phyloP scores from a whole-genome alignment of 37 sponge, comb jelly and placozoan genomes.

The Hormiphora californensis region DNA sequence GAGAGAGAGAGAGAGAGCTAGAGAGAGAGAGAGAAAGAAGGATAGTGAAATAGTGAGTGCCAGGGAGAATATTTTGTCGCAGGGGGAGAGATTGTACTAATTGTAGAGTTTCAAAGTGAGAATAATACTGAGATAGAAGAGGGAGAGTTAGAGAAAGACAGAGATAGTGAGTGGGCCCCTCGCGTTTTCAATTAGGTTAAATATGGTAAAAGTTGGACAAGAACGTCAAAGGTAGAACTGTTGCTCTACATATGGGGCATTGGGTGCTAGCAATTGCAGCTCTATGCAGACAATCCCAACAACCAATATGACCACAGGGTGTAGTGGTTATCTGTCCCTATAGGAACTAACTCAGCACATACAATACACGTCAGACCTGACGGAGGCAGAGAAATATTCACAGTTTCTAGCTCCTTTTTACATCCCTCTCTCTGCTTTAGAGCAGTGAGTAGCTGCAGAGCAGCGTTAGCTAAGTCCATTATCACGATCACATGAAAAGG shows the following conservation, averaged over 20 bases:
- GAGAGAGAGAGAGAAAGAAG: too few species aligned
- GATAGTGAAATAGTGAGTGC: too few species aligned
- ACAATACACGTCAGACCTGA: not conserved
- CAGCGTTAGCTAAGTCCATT: not conserved
- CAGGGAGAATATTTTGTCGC: too few species aligned
- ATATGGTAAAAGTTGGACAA: too few species aligned
- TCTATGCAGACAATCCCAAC: slow-evolving; percentile 25
- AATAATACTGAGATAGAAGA: too few species aligned
- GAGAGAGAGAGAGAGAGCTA: not conserved
- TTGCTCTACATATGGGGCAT: not conserved
- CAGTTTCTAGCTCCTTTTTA: not conserved
- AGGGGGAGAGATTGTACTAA: too few species aligned
- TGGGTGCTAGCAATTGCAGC: not conserved
- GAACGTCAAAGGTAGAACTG: too few species aligned
- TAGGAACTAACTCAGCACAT: not conserved
- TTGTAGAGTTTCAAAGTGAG: too few species aligned
- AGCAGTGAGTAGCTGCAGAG: not conserved
- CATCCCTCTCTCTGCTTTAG: too few species aligned
- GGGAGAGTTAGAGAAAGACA: too few species aligned
- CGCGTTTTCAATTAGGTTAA: too few species aligned
- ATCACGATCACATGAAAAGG: slow-evolving; percentile 1
- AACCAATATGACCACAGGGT: slow-evolving; percentile 18
- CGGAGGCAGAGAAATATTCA: not conserved
- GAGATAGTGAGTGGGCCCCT: too few species aligned
- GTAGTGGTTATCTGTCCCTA: not conserved